phyloP scores from a whole-genome alignment of 1,140 invertebrate genomes.

The Lutraria rhynchaena region DNA sequence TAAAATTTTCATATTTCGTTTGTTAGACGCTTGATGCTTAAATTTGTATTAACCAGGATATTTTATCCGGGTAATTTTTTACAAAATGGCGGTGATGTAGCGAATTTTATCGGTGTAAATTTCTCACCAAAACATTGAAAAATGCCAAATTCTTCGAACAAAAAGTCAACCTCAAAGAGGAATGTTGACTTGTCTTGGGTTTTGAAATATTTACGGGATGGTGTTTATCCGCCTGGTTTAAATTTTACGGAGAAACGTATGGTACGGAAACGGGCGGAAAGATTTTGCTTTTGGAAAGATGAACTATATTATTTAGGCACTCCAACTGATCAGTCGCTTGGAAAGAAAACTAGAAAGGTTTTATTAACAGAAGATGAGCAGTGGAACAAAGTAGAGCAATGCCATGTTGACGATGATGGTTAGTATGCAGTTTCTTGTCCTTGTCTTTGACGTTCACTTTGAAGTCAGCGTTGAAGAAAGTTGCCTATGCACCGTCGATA shows the following conservation, averaged over 20 bases:
- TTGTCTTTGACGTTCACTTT: too few species aligned
- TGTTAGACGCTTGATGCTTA: not conserved
- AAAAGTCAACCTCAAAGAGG: conserved; percentile 15
- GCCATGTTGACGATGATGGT: conserved; percentile 43
- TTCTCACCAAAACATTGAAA: conserved; percentile 43
- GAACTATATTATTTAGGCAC: conserved; percentile 48
- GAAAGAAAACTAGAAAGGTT: conserved; percentile 48
- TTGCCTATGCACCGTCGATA: too few species aligned
- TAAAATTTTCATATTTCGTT: too few species aligned
- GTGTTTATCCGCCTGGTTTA: conserved; percentile 42
- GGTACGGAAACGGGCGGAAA: conserved; percentile 57
- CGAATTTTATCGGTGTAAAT: conserved; percentile 37
- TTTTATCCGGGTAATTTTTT: conserved; percentile 47
- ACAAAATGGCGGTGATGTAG: conserved; percentile 52
- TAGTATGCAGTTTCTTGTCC: not conserved
- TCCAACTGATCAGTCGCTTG: conserved; percentile 40
- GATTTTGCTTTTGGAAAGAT: conserved; percentile 51
- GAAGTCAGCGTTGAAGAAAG: too few species aligned
- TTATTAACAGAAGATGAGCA: conserved; percentile 32
- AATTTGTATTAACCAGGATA: conserved; percentile 30
- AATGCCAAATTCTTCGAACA: conserved; percentile 14
- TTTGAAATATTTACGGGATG: conserved; percentile 46
- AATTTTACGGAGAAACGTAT: conserved; percentile 52
- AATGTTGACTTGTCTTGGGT: conserved; percentile 50
- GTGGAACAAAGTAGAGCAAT: conserved; percentile 33